These are phyloP conservation scores for Exocentrus adspersus DNA, from an alignment of 2,888 invertebrate genomes.

Conservation along the genomic window DNA sequence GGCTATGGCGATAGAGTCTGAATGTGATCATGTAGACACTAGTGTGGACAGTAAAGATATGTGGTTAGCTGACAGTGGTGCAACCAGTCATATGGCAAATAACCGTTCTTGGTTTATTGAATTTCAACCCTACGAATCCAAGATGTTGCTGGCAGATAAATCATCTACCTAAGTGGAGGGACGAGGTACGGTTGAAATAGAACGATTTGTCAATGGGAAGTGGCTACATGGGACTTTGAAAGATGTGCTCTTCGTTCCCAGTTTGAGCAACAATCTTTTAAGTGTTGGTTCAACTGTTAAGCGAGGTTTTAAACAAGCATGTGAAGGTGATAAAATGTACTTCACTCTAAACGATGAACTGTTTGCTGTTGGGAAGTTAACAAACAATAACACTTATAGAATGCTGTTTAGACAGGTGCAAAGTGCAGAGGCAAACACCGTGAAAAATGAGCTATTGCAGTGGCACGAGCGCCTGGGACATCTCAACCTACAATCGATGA, in stretches of 20 bases:
- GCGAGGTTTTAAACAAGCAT: neutral
- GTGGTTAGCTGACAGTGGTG: slow-evolving; percentile 12
- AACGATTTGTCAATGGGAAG: neutral
- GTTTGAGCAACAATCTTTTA: neutral
- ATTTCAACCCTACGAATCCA: neutral
- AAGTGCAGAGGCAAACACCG: neutral
- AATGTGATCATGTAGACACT: neutral
- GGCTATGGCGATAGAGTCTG: neutral
- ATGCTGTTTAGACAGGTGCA: neutral
- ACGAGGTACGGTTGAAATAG: neutral
- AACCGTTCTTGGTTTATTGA: neutral
- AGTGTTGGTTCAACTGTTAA: neutral
- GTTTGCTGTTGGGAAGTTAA: neutral
- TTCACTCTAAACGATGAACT: neutral
- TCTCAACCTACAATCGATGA: slow-evolving; percentile 23
- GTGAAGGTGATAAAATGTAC: neutral
- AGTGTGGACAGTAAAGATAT: neutral
- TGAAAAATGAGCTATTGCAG: neutral
- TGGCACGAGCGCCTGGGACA: slow-evolving; percentile 33
- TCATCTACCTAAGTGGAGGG: neutral
- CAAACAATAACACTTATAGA: neutral
- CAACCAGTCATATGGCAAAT: slow-evolving; percentile 2
- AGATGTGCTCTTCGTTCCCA: neutral
- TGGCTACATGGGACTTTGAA: neutral
- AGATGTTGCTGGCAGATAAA: neutral